Conservation (phyloP, 2,113 vertebrate species). For the Salvator merianae region DNA sequence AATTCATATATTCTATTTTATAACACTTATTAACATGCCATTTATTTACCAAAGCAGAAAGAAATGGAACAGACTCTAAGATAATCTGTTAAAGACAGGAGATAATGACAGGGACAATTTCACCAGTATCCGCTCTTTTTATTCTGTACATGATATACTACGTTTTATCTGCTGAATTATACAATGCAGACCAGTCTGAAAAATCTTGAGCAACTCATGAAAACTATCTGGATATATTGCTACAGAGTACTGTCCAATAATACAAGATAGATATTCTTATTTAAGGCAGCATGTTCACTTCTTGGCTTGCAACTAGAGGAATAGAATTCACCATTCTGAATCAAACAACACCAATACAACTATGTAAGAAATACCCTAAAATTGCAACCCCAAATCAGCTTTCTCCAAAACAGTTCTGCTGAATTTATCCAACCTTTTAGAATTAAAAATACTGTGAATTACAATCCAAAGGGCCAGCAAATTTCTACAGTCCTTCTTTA, state of each 20-base stretch:
- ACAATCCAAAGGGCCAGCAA: not conserved
- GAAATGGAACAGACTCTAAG: not conserved
- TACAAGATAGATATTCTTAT: not conserved
- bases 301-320: not conserved
- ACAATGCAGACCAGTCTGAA: not conserved
- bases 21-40: not conserved
- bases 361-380: not conserved
- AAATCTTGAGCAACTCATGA: not conserved
- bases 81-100: not conserved
- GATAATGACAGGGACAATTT: not conserved
- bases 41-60: not conserved
- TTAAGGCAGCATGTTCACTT: not conserved
- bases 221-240: not conserved
- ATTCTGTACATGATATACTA: not conserved
- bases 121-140: not conserved
- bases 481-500: not conserved
- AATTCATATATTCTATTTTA: not conserved
- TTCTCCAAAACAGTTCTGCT: not conserved
- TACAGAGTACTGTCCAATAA: not conserved
- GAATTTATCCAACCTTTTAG: not conserved
- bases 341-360: not conserved
- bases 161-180: not conserved
- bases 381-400: not conserved
- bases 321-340: not conserved
- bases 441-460: not conserved